Evolutionary conservation across 2,888 invertebrate genomes (phyloP).

Genomic region (Chalcosyrphus nemorum): DNA sequence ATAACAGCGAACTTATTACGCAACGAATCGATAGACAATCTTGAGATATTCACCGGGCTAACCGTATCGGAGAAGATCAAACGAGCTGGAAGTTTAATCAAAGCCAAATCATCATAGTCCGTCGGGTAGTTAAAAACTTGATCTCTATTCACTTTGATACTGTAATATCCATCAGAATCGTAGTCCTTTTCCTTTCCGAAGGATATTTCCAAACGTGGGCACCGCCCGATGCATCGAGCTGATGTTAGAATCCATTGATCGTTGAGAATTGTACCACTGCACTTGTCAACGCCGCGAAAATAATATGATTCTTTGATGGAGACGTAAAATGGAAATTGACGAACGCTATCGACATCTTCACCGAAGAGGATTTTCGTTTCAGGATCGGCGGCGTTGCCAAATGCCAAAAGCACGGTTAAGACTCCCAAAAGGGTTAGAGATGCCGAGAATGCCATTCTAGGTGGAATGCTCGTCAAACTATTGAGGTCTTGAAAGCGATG

Average conservation of each 20-base stretch:
- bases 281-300: not conserved
- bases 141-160: constrained; percentile 23
- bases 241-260: constrained; percentile 61
- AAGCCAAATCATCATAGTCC: constrained; percentile 53
- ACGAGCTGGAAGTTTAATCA: constrained; percentile 45
- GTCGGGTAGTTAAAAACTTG: constrained; percentile 52
- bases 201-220: constrained; percentile 7
- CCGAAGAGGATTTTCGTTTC: constrained; percentile 36
- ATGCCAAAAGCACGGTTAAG: not conserved
- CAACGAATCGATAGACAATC: not conserved
- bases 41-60: constrained; percentile 16
- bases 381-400: not conserved
- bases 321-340: constrained; percentile 62
- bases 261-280: constrained; percentile 61
- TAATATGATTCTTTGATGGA: constrained; percentile 11
- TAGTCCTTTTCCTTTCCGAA: constrained; percentile 20
- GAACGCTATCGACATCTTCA: constrained; percentile 43
- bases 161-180: constrained; percentile 9
- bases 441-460: constrained; percentile 3
- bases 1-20: constrained; percentile 17
- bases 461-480: not conserved
- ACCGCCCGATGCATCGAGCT: constrained; percentile 18
- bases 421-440: not conserved
- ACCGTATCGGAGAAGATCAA: constrained; percentile 10
- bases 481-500: not conserved